Conservation (phyloP, 2,797 vertebrate species). For the Brachymystax lenok region DNA sequence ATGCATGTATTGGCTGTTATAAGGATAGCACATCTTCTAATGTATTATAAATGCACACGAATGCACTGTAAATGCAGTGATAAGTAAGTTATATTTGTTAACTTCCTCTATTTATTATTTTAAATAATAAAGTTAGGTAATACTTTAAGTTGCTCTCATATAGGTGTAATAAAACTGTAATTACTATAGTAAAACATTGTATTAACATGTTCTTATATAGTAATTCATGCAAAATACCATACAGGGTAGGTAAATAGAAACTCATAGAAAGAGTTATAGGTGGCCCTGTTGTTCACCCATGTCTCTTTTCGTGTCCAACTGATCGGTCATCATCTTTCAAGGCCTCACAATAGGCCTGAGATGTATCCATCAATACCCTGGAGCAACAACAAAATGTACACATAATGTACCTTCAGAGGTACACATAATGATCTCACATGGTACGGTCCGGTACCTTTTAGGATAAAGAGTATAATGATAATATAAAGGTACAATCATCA, state of each 20-base stretch:
- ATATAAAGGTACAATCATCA: too few species aligned
- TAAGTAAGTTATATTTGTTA: not conserved
- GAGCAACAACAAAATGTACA: too few species aligned
- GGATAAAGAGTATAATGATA: too few species aligned
- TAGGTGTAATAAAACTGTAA: not conserved
- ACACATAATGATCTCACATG: too few species aligned
- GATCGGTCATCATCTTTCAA: conserved; percentile 54
- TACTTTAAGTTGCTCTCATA: not conserved
- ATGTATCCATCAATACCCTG: conserved; percentile 53
- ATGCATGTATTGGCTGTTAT: too few species aligned
- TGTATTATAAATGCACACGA: not conserved
- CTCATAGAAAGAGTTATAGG: too few species aligned
- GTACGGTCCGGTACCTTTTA: too few species aligned
- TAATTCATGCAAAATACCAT: not conserved
- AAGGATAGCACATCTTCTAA: too few species aligned
- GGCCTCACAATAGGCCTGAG: conserved; percentile 55
- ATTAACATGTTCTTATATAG: not conserved
- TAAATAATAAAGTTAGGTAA: too few species aligned
- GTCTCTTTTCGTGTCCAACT: conserved; percentile 49
- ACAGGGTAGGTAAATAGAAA: too few species aligned
- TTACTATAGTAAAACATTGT: not conserved
- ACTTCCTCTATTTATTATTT: too few species aligned
- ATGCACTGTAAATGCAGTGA: not conserved
- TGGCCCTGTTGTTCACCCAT: conserved; percentile 30
- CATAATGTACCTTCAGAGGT: too few species aligned